Evolutionary conservation across 2,888 invertebrate species (phyloP).

Genomic region (Drosophila fulvimacula): DNA sequence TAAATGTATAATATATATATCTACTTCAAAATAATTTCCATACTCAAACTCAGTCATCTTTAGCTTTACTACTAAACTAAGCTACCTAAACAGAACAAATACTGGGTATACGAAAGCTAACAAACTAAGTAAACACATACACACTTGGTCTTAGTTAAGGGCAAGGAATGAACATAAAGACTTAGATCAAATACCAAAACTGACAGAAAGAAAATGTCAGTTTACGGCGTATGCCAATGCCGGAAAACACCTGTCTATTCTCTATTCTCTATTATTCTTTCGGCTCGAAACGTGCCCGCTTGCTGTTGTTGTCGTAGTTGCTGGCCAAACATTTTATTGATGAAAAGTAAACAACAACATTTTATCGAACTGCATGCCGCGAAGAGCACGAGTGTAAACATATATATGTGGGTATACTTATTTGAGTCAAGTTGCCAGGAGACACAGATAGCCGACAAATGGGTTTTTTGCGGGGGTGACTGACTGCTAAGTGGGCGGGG

Average conservation of each 20-base stretch:
- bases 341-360: conserved; percentile 72
- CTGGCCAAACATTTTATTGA: conserved; percentile 73
- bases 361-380: conserved; percentile 39
- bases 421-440: conserved; percentile 29
- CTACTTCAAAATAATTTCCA: too few species aligned
- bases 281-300: conserved; percentile 23
- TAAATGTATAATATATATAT: too few species aligned
- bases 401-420: background rate
- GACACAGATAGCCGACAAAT: conserved; percentile 39
- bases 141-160: conserved; percentile 16
- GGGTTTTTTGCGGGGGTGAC: conserved; percentile 1
- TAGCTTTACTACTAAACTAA: too few species aligned
- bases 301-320: conserved; percentile 43
- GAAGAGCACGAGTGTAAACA: conserved; percentile 32
- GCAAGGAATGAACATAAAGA: conserved; percentile 31
- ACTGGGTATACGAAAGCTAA: conserved; percentile 38
- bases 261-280: conserved; percentile 25
- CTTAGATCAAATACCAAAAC: conserved; percentile 25
- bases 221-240: conserved; percentile 37
- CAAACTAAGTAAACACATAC: conserved; percentile 10
- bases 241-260: conserved; percentile 74
- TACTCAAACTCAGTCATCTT: too few species aligned
- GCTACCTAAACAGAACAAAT: background rate
- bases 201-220: conserved; percentile 26
- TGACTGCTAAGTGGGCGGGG: background rate